Conservation (phyloP, 2,797 vertebrate genomes). For the Melopsittacus undulatus region DNA sequence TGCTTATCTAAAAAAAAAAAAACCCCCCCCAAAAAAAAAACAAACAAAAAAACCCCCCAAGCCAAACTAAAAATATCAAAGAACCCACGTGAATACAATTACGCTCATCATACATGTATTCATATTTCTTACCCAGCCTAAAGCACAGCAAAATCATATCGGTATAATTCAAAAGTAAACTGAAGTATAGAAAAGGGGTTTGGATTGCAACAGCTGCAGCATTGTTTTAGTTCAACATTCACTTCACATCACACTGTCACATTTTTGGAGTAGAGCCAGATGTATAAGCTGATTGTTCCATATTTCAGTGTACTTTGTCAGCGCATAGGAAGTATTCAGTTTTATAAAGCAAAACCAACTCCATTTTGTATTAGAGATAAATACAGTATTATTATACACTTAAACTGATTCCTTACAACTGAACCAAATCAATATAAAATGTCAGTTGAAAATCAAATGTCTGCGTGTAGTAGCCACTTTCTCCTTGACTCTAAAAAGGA, state of each 20-base stretch:
- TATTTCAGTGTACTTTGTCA: neutral
- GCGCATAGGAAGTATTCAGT: neutral
- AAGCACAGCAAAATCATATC: neutral
- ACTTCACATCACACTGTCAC: neutral
- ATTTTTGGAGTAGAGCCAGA: neutral
- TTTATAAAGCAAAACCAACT: neutral
- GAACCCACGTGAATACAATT: neutral
- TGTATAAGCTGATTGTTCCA: neutral
- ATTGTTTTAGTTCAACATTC: neutral
- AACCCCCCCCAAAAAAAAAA: too few species aligned
- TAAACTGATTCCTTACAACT: neutral
- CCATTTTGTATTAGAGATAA: neutral
- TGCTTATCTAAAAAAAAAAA: neutral
- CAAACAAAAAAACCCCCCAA: too few species aligned
- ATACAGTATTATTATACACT: neutral
- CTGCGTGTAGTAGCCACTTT: neutral
- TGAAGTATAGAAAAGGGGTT: neutral
- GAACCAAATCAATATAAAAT: neutral
- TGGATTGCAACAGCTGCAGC: neutral
- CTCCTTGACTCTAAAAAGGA: neutral
- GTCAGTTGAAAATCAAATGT: neutral
- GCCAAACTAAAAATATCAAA: neutral
- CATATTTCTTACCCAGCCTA: neutral
- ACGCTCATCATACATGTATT: fast-evolving
- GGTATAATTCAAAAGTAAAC: neutral